Percentiles rank a stretch among this genome's conserved stretches.
phyloP scores from a whole-genome alignment of 2,797 vertebrate species.

The Anabacerthia variegaticeps region DNA sequence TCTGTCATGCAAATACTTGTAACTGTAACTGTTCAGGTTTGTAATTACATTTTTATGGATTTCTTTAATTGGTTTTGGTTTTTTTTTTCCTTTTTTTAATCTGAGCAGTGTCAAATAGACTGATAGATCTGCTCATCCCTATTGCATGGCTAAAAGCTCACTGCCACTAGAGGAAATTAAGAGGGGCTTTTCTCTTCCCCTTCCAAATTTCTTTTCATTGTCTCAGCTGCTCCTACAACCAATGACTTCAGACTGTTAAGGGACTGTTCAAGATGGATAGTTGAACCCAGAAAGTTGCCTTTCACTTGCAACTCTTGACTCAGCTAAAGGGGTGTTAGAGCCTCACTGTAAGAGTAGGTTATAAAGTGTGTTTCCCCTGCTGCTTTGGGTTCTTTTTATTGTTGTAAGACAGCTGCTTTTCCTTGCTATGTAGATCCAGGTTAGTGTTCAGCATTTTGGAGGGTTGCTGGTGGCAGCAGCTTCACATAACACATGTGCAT shows the following conservation, averaged over 20 bases:
- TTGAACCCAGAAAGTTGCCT: neutral
- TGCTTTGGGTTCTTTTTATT: neutral
- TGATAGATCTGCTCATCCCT: neutral
- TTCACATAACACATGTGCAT: rapidly evolving
- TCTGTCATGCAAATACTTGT: neutral
- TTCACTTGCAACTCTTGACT: neutral
- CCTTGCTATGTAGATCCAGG: neutral
- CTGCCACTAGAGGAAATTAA: neutral
- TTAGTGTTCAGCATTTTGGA: neutral
- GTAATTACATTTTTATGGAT: neutral
- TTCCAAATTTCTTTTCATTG: neutral
- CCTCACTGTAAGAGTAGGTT: neutral
- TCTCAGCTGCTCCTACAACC: neutral
- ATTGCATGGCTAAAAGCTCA: neutral
- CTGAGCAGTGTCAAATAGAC: neutral
- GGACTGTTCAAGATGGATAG: neutral
- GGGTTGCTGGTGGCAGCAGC: neutral
- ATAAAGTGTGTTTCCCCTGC: neutral
- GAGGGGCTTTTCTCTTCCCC: neutral
- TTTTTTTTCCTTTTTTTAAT: neutral
- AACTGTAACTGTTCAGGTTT: neutral
- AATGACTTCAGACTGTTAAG: neutral
- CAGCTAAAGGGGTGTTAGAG: neutral
- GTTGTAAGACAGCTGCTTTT: neutral
- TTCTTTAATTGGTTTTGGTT: neutral